phyloP scores from a whole-genome alignment of 2,113 vertebrate species.

The Odontesthes bonariensis region DNA sequence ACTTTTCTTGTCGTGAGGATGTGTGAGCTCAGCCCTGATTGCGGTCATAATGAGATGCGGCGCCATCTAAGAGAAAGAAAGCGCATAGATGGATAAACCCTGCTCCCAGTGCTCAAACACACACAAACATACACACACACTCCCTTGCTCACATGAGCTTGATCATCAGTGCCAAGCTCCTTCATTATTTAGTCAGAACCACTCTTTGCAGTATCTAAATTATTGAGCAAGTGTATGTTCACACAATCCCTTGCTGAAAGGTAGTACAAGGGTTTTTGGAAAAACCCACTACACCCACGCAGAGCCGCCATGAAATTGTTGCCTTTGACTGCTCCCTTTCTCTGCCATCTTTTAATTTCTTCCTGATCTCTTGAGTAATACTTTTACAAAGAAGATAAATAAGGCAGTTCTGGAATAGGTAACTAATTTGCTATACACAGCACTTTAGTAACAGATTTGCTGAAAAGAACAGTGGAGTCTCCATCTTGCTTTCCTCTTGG shows the following conservation, averaged over 20 bases:
- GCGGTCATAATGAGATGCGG: slow-evolving; percentile 38
- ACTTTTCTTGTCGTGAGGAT: slow-evolving; percentile 43
- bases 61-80: slow-evolving; percentile 37
- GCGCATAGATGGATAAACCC: slow-evolving; percentile 42
- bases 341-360: slow-evolving; percentile 11
- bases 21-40: slow-evolving; percentile 39
- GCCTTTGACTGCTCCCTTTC: slow-evolving; percentile 29
- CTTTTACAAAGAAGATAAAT: slow-evolving; percentile 27
- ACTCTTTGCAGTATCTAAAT: slow-evolving; percentile 79
- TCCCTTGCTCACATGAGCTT: slow-evolving; percentile 48
- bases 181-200: slow-evolving; percentile 83
- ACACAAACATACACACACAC: slow-evolving; percentile 16
- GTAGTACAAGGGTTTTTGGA: slow-evolving; percentile 68
- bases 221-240: slow-evolving; percentile 82
- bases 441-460: slow-evolving; percentile 46
- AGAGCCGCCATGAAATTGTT: slow-evolving; percentile 29
- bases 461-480: slow-evolving; percentile 27
- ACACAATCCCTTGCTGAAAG: slow-evolving; percentile 78
- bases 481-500: slow-evolving; percentile 28
- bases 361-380: slow-evolving; percentile 34
- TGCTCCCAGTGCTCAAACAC: slow-evolving; percentile 1
- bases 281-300: slow-evolving; percentile 61
- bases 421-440: slow-evolving; percentile 29
- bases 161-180: slow-evolving; percentile 73
- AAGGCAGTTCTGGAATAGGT: slow-evolving; percentile 29